Conservation (phyloP, 1,140 invertebrate genomes). For the Mactra quadrangularis region DNA sequence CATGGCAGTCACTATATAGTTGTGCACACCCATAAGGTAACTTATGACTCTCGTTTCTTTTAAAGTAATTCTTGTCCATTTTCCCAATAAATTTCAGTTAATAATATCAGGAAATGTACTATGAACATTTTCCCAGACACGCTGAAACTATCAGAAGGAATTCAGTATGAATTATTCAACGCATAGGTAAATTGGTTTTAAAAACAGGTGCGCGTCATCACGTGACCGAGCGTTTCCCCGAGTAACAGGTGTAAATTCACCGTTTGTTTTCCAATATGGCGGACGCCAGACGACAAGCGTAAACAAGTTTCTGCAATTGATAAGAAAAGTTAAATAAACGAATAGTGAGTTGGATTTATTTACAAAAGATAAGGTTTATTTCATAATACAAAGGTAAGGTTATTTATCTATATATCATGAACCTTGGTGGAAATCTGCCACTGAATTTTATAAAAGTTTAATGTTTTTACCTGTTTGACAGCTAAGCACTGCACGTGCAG, state of each 20-base stretch:
- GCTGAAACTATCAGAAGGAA: too few species aligned
- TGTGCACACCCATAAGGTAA: too few species aligned
- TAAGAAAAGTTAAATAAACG: constrained; percentile 44
- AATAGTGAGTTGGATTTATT: constrained; percentile 58
- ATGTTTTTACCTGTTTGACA: constrained; percentile 39
- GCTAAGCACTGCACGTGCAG: constrained; percentile 56
- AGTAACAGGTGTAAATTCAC: constrained; percentile 46
- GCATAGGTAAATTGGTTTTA: constrained; percentile 1
- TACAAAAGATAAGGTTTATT: constrained; percentile 56
- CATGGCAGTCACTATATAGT: too few species aligned
- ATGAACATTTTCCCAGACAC: too few species aligned
- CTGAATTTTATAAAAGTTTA: constrained; percentile 10
- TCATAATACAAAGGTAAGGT: constrained; percentile 44
- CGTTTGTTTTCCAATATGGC: constrained; percentile 57
- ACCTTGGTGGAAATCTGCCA: constrained; percentile 13
- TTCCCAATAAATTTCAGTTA: too few species aligned
- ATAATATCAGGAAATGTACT: too few species aligned
- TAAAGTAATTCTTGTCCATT: too few species aligned
- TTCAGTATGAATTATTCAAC: too few species aligned
- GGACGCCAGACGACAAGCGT: constrained; percentile 53
- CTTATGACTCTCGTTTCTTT: too few species aligned
- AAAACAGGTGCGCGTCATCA: constrained; percentile 63
- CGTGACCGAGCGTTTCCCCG: constrained; percentile 59
- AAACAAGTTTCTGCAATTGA: constrained; percentile 48
- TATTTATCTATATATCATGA: background rate